phyloP scores from a whole-genome alignment of 2,113 vertebrate genomes.

The Mirounga angustirostris region DNA sequence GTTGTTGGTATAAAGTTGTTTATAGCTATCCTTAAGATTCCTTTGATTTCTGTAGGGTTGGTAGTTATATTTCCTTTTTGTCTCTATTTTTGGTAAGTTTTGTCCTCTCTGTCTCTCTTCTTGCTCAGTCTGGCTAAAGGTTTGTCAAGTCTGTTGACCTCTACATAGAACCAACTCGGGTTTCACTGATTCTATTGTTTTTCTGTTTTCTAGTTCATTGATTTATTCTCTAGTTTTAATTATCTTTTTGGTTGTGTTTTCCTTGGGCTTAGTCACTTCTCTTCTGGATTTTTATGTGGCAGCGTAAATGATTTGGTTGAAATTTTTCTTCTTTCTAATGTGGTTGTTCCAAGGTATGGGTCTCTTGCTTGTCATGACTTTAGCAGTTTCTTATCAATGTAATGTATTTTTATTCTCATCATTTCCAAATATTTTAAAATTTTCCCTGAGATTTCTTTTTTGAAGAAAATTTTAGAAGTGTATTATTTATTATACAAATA shows the following conservation, averaged over 20 bases:
- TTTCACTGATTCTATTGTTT: background rate
- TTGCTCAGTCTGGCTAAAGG: no score
- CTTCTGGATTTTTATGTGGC: background rate
- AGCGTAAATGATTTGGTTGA: background rate
- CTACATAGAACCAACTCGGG: background rate
- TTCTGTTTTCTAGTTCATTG: background rate
- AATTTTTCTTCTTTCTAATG: background rate
- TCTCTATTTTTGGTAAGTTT: background rate
- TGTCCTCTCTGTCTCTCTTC: background rate
- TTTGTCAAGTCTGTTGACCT: background rate
- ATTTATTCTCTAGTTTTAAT: background rate
- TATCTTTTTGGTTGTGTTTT: background rate
- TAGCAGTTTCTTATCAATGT: background rate
- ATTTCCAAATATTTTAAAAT: background rate
- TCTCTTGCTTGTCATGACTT: background rate
- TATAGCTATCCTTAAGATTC: background rate
- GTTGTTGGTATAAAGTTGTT: background rate
- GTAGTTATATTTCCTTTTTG: background rate
- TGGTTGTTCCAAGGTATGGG: background rate
- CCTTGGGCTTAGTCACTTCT: background rate
- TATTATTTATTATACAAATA: background rate
- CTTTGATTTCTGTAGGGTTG: background rate
- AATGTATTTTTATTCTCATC: background rate
- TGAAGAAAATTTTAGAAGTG: background rate
- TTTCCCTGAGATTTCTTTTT: background rate